Evolutionary conservation across 2,888 invertebrate species (phyloP), one percentile per base, ranked within the genome.

Genomic region (Plagodis dolabraria): DNA sequence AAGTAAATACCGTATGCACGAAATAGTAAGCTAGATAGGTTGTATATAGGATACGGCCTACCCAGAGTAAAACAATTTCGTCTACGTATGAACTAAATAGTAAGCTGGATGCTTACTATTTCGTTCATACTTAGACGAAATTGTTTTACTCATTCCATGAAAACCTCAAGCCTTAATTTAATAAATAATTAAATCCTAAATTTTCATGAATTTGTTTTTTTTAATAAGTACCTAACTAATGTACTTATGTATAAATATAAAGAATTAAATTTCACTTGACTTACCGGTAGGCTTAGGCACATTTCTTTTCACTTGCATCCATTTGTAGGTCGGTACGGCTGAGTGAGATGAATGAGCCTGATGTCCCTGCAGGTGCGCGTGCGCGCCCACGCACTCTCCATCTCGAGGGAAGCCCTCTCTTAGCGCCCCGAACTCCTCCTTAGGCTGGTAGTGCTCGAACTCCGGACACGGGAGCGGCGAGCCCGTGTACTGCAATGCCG

Each of bases 241-340:
- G n/a, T n/a, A n/a, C n/a, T n/a, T 8, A 38, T 38, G 5, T 8
- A 38, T 38, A 38, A 38, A 38, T 38, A 4, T 7, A 38, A 9
- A 8, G 1, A 2, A 38, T 38, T 4, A 34, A 6, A 53, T 33
- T 38, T n/a, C 11, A 6, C 6, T 33, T 42, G 11, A 82, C 95
- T 94, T 86, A 97, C 98, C 96, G 85, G 96, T 94, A 74, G 98
- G 98, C 91, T 99, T 99, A 51, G 98, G 98, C 71, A 98, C 97
- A 89, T 98, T 98, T 86, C 99, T 94, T 92, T 99, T 99, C 77
- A 99, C 97, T 93, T 99, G 98, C 99, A 99, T 99, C 99, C 99
- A 99, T 87, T 99, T 98, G 90, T 99, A 99, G 0, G 98, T 98
- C 33, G 98, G 98, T 63, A 98, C 95, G 50, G 94, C 92, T 10